Conservation (phyloP, 2,113 vertebrate genomes). For the Tyrannus savana region DNA sequence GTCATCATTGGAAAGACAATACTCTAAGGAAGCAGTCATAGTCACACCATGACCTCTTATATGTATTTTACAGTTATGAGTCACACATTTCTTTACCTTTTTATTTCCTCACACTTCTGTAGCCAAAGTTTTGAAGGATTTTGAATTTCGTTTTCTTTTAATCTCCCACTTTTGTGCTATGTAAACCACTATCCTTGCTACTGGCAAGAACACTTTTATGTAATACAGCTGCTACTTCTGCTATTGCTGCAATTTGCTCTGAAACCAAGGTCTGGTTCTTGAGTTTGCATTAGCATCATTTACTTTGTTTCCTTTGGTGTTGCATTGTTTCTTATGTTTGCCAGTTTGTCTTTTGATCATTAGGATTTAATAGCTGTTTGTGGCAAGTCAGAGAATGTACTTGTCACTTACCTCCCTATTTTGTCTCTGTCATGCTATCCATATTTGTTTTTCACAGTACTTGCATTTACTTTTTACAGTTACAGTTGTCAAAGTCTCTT, state of each 20-base stretch:
- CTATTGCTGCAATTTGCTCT: not conserved
- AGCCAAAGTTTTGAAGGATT: not conserved
- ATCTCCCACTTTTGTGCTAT: not conserved
- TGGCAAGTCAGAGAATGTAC: constrained; percentile 45
- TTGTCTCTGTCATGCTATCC: constrained; percentile 6
- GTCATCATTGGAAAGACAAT: not conserved
- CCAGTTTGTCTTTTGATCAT: constrained; percentile 43
- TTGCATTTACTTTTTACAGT: constrained; percentile 13
- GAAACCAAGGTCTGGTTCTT: not conserved
- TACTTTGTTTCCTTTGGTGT: constrained; percentile 9
- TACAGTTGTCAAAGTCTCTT: constrained; percentile 32
- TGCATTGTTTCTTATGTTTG: constrained; percentile 3
- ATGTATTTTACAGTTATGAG: not conserved
- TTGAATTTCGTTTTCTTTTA: constrained; percentile 31
- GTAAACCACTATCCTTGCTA: constrained; percentile 14
- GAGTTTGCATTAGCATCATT: not conserved
- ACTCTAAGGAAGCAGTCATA: not conserved
- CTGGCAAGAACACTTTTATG: constrained; percentile 28
- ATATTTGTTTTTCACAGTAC: not conserved
- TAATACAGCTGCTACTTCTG: not conserved
- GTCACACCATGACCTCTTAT: not conserved
- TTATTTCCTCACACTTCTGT: not conserved
- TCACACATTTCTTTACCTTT: not conserved
- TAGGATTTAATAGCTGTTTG: not conserved
- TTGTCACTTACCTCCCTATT: constrained; percentile 28